Evolutionary conservation across 1,140 invertebrate species (phyloP).

Genomic region (Acromyrmex echinatior): DNA sequence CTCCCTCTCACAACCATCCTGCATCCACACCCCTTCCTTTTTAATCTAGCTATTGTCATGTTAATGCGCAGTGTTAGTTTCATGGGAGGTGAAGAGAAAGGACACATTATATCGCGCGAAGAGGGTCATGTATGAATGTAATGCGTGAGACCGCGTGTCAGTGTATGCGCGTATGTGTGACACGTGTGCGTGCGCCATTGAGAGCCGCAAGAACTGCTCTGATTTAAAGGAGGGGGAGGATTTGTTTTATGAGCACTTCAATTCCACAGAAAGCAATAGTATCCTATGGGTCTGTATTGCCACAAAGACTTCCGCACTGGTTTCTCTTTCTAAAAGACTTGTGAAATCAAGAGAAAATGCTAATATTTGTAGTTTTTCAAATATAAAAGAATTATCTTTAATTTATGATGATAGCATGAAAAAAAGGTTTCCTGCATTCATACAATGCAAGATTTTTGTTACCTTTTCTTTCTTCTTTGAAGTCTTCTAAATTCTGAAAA

Average conservation of each 20-base stretch:
- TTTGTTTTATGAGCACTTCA: constrained; percentile 84
- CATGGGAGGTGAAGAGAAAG: constrained; percentile 66
- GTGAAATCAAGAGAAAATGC: not conserved
- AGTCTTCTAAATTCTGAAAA: not conserved
- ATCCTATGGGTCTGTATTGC: constrained; percentile 76
- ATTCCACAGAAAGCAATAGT: constrained; percentile 82
- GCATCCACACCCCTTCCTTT: constrained; percentile 81
- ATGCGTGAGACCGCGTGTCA: constrained; percentile 50
- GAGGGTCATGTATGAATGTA: constrained; percentile 66
- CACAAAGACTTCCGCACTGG: not conserved
- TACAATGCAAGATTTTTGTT: too few relatives aligned
- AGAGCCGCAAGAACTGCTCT: constrained; percentile 82
- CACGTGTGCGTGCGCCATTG: constrained; percentile 52
- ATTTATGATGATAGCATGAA: too few relatives aligned
- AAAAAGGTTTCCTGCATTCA: too few relatives aligned
- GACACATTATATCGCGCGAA: constrained; percentile 81
- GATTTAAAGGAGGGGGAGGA: constrained; percentile 77
- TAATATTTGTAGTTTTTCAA: not conserved
- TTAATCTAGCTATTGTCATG: constrained; percentile 85
- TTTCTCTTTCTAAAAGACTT: not conserved
- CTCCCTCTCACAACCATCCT: constrained; percentile 2
- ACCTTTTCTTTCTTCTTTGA: too few relatives aligned
- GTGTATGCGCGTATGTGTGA: constrained; percentile 54
- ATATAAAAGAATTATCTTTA: too few relatives aligned
- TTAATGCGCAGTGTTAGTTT: constrained; percentile 85